Base-by-base conservation (phyloP, 2,113 vertebrate genomes). In the Orycteropus afer region DNA sequence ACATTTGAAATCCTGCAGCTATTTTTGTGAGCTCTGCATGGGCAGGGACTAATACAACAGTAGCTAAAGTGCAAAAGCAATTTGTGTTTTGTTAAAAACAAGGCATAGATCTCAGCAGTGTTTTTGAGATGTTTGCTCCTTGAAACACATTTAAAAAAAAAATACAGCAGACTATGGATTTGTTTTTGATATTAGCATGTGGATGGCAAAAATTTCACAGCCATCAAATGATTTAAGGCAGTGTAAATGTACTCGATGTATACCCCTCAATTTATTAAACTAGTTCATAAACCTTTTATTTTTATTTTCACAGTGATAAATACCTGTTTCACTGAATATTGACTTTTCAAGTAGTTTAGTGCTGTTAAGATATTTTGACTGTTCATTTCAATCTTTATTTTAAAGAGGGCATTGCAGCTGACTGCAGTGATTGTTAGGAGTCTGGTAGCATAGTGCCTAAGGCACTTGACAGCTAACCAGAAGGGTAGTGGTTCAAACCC, bases 1-100 rank as follows among this genome's bases (percentile, higher is more conserved):
- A 92, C 89, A 76, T 96, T 88, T 90, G 86, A 96, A 89, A 91
- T 89, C 94, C 92, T 91, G 90, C 78, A 76, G 95, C 49, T 59
- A 13, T 63, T 55, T 88, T 89, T 74, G 71, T 89, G 86, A 92
- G 87, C 42, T 5, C 63, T 87, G 65, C 34, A 14, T 80, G 82
- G 27, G 49, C 90, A 91, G 34, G 32, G 88, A 94, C 83, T 65
- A 15, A 80, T 90, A 63, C 91, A 53, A 1, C 3, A 23, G 63
- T 91, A 69, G 74, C 93, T 57, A 32, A 55, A 91, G 86, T 22
- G 77, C 37, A 47, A 51, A 94, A 61, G 37, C 65, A 82, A n/a
- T 47, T 79, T 86, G n/a, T 0, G 0, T 83, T 96, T 96, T 76
- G 12, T 77, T 81, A 59, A 85, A 95, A 91, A 65, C 0, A 40